A percentile compares a stretch with the other conserved stretches of the same genome.
These are phyloP conservation scores for Subacronicta megacephala DNA, from an alignment of 2,888 invertebrate genomes.

Conservation along the genomic window DNA sequence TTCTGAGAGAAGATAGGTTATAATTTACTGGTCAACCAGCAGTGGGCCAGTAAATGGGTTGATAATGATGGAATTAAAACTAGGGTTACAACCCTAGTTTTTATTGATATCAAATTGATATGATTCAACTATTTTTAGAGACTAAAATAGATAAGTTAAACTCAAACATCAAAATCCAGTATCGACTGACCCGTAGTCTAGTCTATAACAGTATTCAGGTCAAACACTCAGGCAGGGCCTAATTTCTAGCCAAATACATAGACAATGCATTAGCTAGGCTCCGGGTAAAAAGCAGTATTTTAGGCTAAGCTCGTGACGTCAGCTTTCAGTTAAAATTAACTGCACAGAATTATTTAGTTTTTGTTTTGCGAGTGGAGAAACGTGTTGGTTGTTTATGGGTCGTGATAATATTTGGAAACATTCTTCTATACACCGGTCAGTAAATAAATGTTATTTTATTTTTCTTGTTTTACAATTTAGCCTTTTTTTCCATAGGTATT, in stretches of 20 bases:
- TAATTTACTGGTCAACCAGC: too few species aligned
- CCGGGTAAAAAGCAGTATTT: constrained; percentile 5
- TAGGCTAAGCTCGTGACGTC: neutral
- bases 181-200: constrained; percentile 35
- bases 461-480: too few species aligned
- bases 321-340: constrained; percentile 13
- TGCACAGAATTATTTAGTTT: constrained; percentile 24
- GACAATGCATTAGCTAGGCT: constrained; percentile 25
- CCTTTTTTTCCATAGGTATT: too few species aligned
- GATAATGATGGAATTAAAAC: too few species aligned
- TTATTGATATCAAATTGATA: too few species aligned
- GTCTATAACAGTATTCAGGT: constrained; percentile 49
- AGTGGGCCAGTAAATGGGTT: too few species aligned
- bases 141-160: neutral
- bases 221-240: constrained; percentile 33
- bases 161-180: neutral
- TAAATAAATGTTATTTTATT: too few species aligned
- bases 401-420: neutral
- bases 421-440: neutral
- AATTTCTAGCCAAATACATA: constrained; percentile 43
- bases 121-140: too few species aligned
- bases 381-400: constrained; percentile 25
- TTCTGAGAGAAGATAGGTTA: too few species aligned
- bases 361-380: constrained; percentile 27
- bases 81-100: too few species aligned